Evolutionary conservation across 1,140 invertebrate genomes (phyloP).

Genomic region (Arion vulgaris): DNA sequence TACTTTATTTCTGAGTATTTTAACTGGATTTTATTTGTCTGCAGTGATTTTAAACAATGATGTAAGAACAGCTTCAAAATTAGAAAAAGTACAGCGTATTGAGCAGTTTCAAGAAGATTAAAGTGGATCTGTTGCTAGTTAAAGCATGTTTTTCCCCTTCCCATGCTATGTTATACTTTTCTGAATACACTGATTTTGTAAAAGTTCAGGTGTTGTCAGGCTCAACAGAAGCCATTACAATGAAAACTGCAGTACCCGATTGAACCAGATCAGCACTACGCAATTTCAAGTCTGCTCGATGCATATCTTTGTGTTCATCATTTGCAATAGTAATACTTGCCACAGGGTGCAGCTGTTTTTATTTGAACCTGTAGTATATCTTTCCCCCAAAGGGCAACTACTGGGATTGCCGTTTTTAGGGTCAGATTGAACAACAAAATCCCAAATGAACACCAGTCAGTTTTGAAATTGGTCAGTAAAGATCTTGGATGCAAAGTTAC

Average conservation of each 20-base stretch:
- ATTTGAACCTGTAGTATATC: constrained; percentile 5
- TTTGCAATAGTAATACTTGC: constrained; percentile 16
- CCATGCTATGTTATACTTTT: constrained; percentile 34
- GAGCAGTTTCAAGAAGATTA: constrained; percentile 67
- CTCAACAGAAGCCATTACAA: constrained; percentile 36
- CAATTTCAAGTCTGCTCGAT: constrained; percentile 43
- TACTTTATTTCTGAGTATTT: not conserved
- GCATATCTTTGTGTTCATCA: constrained; percentile 36
- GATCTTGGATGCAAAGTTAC: not conserved
- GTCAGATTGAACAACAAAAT: not conserved
- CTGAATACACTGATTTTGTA: constrained; percentile 39
- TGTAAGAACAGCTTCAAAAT: constrained; percentile 65
- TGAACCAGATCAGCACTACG: not conserved
- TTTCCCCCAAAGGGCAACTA: constrained; percentile 22
- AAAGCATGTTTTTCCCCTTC: constrained; percentile 63
- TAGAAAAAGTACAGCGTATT: constrained; percentile 65
- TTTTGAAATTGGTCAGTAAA: not conserved
- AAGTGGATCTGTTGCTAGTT: constrained; percentile 58
- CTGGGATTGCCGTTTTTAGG: not conserved
- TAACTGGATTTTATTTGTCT: constrained; percentile 23
- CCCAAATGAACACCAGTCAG: not conserved
- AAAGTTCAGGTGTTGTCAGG: constrained; percentile 41
- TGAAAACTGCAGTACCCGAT: constrained; percentile 41
- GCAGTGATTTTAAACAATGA: constrained; percentile 52
- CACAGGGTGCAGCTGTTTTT: constrained; percentile 23